Conservation (phyloP, 2,797 vertebrate genomes). For the Typhlichthys subterraneus region DNA sequence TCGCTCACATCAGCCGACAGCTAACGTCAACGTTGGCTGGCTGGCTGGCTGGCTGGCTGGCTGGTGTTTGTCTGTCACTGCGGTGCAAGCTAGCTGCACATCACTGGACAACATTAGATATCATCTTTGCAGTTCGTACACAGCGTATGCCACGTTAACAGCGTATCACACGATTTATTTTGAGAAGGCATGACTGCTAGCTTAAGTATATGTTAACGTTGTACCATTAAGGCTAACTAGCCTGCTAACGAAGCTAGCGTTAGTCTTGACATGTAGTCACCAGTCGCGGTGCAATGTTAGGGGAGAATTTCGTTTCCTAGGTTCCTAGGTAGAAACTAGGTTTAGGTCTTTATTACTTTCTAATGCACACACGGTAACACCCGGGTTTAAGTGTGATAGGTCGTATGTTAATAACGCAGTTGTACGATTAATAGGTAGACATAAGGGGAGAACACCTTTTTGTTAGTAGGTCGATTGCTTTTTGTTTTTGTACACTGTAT, state of each 20-base stretch:
- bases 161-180: constrained; percentile 11
- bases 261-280: constrained; percentile 45
- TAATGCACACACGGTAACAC: background rate
- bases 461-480: constrained; percentile 10
- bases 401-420: too few relatives aligned
- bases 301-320: constrained; percentile 18
- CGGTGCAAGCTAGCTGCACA: constrained; percentile 3
- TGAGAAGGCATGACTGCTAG: constrained; percentile 47
- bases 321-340: too few relatives aligned
- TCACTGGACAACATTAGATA: background rate
- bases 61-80: constrained; percentile 31
- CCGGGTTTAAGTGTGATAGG: too few relatives aligned
- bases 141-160: background rate
- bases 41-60: constrained; percentile 57
- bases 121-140: background rate
- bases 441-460: too few relatives aligned
- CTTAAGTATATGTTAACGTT: constrained; percentile 49
- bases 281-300: constrained; percentile 15
- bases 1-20: constrained; percentile 29
- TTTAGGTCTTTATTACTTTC: background rate
- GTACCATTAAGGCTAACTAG: constrained; percentile 52
- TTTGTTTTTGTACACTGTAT: background rate
- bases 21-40: constrained; percentile 54
- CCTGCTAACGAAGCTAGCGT: constrained; percentile 49
- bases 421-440: too few relatives aligned